These are phyloP conservation scores for Sebastiscus tertius DNA, from an alignment of 2,797 vertebrate genomes.

Conservation along the genomic window DNA sequence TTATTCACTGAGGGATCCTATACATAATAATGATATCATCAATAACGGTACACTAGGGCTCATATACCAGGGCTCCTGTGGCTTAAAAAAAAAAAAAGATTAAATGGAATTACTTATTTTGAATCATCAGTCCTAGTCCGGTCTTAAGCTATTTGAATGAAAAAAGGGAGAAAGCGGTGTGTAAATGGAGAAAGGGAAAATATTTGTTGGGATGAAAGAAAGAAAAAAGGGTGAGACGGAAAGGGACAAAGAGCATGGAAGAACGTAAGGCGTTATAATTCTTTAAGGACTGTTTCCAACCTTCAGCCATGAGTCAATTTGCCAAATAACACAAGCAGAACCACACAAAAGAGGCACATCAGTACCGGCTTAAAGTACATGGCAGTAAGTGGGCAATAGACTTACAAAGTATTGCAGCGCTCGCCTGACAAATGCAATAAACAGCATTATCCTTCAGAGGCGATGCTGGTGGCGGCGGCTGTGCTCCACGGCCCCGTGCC, in stretches of 20 bases:
- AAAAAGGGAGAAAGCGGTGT: slow-evolving; percentile 29
- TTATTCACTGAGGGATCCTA: slow-evolving; percentile 85
- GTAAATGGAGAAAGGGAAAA: slow-evolving; percentile 1
- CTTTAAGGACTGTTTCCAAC: slow-evolving; percentile 69
- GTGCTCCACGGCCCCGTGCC: slow-evolving; percentile 73
- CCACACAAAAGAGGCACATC: slow-evolving; percentile 77
- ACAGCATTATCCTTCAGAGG: slow-evolving; percentile 84
- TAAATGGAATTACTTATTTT: slow-evolving; percentile 83
- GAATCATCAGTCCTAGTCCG: slow-evolving; percentile 75
- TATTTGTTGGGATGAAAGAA: slow-evolving; percentile 20
- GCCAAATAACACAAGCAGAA: slow-evolving; percentile 81
- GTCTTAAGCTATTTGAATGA: slow-evolving; percentile 61
- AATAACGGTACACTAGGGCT: slow-evolving; percentile 78
- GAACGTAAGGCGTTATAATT: slow-evolving; percentile 70
- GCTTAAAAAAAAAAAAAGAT: slow-evolving; percentile 72
- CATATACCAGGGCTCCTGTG: slow-evolving; percentile 69
- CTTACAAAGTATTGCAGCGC: slow-evolving; percentile 82
- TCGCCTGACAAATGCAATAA: slow-evolving; percentile 86
- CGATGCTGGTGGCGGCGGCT: slow-evolving; percentile 68
- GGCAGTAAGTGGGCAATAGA: slow-evolving; percentile 83
- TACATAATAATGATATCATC: slow-evolving; percentile 88
- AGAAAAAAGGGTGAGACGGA: slow-evolving; percentile 9
- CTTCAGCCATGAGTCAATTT: slow-evolving; percentile 78
- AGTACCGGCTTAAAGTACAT: slow-evolving; percentile 79
- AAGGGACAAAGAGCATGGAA: slow-evolving; percentile 38